Evolutionary conservation across 2,888 invertebrate species (phyloP), one percentile per base, ranked within the genome.

Genomic region (Tenthredo livida): DNA sequence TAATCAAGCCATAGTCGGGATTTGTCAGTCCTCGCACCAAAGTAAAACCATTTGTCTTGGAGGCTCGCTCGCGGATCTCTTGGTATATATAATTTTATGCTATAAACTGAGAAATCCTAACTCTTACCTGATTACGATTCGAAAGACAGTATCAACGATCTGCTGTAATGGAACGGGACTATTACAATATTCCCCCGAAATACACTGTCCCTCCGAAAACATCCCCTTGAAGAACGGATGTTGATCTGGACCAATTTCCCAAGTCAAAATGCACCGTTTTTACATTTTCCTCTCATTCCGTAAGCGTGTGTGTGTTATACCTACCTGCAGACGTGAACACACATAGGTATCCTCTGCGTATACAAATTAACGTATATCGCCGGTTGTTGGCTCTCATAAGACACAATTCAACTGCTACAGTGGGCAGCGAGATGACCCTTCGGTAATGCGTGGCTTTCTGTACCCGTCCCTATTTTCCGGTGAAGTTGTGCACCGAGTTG

Each of bases 391-490:
- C 67, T 67, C 67, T 67, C 33, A 33, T 7, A 33, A 61, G 61
- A 61, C 2, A 67, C 33, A 29, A 33, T 67, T 33, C 33, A 33
- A 33, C 67, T 15, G 33, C 7, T 67, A 33, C 67, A 33, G 29
- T 29, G 77, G 77, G 77, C 77, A 77, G 77, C 77, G 77, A 77
- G 77, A 77, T 50, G 77, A 77, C 77, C 77, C 77, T 77, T 54
- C 33, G 33, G 77, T 77, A 73, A 43, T 43, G 77, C n/a, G 7
- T 29, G 50, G 54, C 29, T 29, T 25, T 67, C 67, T 33, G 33
- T 33, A 67, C 67, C 33, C 33, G 67, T 47, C 77, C 77, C 77
- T 54, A 77, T 77, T 77, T 77, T 77, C 77, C 54, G 77, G 25
- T 33, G 77, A 77, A 77, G 77, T 25, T 77, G 50, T 54, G 25